Evolutionary conservation across 2,113 vertebrate genomes (phyloP).

Genomic region (Platysternon megacephalum): DNA sequence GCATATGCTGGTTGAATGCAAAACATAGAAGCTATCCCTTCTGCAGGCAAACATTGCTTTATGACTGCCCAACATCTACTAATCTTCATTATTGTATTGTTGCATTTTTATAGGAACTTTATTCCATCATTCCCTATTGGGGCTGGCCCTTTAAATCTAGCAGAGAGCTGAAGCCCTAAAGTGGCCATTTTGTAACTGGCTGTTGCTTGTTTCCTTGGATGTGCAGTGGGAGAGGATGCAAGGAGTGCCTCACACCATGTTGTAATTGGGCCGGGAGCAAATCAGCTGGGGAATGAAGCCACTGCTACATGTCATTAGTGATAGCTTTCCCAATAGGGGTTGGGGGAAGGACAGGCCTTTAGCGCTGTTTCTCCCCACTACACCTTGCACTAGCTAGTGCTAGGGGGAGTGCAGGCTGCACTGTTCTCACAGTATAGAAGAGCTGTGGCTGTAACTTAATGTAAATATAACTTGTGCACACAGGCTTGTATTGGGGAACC

Average conservation of each 20-base stretch:
- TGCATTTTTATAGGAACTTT: not conserved
- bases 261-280: not conserved
- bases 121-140: not conserved
- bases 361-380: not conserved
- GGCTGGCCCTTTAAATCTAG: not conserved
- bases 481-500: not conserved
- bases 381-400: not conserved
- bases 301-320: not conserved
- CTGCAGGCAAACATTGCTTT: not conserved
- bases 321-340: not conserved
- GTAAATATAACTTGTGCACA: not conserved
- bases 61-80: not conserved
- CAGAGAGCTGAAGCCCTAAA: not conserved
- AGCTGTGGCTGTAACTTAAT: not conserved
- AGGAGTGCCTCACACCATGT: not conserved
- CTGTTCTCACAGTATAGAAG: not conserved
- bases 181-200: not conserved
- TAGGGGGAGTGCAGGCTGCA: not conserved
- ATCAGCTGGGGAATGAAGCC: not conserved
- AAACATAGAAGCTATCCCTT: not conserved
- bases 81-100: not conserved
- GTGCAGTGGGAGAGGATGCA: not conserved
- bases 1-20: rapidly evolving
- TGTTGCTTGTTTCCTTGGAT: not conserved
- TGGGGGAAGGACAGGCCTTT: not conserved